These are phyloP conservation scores for Lordiphosa andalusiaca DNA, from an alignment of 2,888 invertebrate species.

Conservation along the genomic window DNA sequence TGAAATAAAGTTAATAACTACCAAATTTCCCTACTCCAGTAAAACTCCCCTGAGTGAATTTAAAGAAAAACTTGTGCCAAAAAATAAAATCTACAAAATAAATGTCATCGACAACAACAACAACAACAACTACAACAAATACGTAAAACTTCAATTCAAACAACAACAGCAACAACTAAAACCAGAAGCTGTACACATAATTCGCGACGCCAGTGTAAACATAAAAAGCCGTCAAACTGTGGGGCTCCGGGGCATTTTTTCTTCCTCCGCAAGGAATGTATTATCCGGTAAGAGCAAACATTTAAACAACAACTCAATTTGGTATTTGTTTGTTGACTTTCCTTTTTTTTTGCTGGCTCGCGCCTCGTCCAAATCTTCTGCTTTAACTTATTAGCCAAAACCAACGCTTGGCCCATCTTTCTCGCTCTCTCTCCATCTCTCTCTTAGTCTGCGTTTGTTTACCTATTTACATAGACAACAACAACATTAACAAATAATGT, in stretches of 20 bases:
- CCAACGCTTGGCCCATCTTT: constrained; percentile 8
- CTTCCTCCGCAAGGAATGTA: constrained; percentile 98
- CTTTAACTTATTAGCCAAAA: constrained; percentile 31
- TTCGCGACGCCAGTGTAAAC: constrained; percentile 66
- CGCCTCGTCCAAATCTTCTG: neutral
- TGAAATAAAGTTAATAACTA: constrained; percentile 32
- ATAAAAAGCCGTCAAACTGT: constrained; percentile 93
- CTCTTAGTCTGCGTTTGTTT: constrained; percentile 44
- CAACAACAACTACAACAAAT: constrained; percentile 20
- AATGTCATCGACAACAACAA: constrained; percentile 23
- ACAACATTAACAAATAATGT: constrained; percentile 54
- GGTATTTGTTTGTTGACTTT: constrained; percentile 26
- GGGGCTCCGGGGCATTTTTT: constrained; percentile 97
- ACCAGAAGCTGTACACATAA: constrained; percentile 35
- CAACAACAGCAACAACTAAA: constrained; percentile 15
- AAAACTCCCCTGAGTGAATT: constrained; percentile 22
- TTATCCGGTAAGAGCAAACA: constrained; percentile 89
- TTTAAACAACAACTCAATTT: constrained; percentile 35
- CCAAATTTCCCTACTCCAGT: constrained; percentile 13
- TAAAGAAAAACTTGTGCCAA: constrained; percentile 66
- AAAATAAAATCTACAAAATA: constrained; percentile 52
- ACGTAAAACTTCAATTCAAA: constrained; percentile 11
- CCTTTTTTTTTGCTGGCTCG: too few relatives aligned
- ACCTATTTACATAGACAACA: constrained; percentile 62
- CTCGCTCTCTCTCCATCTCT: constrained; percentile 1